A percentile compares a stretch with the other conserved stretches of the same genome.
These are phyloP conservation scores for Meloidogyne hapla DNA, from an alignment of 1,140 invertebrate genomes.

Conservation along the genomic window DNA sequence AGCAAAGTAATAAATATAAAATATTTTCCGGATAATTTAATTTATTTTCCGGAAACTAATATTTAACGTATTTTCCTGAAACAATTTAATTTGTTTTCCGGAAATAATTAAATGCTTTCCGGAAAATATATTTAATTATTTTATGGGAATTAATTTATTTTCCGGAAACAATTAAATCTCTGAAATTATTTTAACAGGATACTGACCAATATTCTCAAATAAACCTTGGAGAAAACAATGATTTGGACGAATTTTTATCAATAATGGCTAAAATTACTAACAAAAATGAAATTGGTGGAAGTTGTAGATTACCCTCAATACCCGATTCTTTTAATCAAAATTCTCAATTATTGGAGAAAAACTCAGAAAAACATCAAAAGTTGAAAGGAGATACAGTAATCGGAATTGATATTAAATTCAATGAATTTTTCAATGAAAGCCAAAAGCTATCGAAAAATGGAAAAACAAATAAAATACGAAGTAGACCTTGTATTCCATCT, in stretches of 20 bases:
- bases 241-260: conserved; percentile 13
- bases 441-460: background rate
- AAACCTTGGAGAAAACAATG: background rate
- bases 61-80: no score
- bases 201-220: background rate
- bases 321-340: background rate
- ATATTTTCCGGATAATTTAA: no score
- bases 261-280: conserved; percentile 16
- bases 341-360: conserved; percentile 1
- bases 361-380: background rate
- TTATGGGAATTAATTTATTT: no score
- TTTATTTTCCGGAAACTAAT: no score
- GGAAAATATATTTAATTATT: no score
- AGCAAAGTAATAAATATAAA: no score
- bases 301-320: conserved; percentile 28
- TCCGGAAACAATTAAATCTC: no score
- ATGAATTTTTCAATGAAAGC: background rate
- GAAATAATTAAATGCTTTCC: no score
- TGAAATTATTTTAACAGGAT: no score
- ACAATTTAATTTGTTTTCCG: no score
- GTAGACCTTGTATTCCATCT: background rate
- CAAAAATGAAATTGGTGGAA: conserved; percentile 29
- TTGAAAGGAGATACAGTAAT: background rate
- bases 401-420: background rate
- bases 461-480: background rate